phyloP scores from a whole-genome alignment of 1,140 invertebrate genomes.

The Eriocheir sinensis region DNA sequence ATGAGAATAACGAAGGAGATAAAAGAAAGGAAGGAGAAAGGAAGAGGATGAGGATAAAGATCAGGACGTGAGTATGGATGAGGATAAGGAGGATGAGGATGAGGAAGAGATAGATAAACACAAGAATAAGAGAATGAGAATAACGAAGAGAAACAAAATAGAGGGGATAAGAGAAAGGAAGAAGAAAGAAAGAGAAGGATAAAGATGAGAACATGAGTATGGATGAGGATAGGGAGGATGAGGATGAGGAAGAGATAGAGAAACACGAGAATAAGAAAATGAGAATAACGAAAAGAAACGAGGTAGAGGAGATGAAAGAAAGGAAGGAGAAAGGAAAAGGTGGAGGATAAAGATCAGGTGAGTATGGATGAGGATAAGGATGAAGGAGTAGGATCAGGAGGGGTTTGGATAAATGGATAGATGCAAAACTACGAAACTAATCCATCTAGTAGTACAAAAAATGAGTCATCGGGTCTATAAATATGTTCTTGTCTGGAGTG shows the following conservation, averaged over 20 bases:
- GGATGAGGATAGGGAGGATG: background rate
- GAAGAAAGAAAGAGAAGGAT: slow-evolving; percentile 1
- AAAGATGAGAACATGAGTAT: no score
- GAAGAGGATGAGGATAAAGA: background rate
- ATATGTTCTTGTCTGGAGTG: no score
- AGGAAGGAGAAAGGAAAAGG: no score
- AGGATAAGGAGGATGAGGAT: slow-evolving; percentile 23
- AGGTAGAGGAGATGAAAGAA: no score
- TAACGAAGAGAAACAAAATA: background rate
- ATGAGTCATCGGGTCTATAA: background rate
- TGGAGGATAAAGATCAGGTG: no score
- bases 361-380: no score
- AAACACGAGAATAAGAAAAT: slow-evolving; percentile 28
- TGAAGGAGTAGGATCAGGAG: no score
- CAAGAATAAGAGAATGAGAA: background rate
- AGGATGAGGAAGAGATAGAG: background rate
- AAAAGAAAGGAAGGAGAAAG: background rate
- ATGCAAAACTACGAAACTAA: background rate
- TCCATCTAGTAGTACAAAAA: background rate
- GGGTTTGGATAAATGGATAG: no score
- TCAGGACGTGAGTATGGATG: background rate
- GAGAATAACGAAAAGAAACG: no score
- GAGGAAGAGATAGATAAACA: background rate
- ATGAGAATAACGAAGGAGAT: background rate
- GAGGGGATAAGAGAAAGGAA: background rate